These are phyloP conservation scores for Rhadinocentrus ornatus DNA, from an alignment of 2,797 vertebrate genomes.

Conservation along the genomic window DNA sequence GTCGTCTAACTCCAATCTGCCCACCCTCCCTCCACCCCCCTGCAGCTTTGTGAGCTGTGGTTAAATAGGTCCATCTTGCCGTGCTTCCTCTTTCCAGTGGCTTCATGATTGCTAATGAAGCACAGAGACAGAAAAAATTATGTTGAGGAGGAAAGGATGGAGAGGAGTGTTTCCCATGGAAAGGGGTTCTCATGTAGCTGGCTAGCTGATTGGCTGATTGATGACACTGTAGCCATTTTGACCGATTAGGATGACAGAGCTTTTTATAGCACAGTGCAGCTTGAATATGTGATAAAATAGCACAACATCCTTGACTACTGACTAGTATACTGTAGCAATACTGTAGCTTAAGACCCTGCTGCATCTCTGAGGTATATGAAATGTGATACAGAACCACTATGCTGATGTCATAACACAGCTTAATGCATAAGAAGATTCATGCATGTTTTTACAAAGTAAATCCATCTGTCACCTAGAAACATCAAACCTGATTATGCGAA, in stretches of 20 bases:
- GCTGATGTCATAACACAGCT: slow-evolving; percentile 23
- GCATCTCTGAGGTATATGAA: slow-evolving; percentile 12
- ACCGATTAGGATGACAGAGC: slow-evolving; percentile 56
- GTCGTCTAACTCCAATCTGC: slow-evolving; percentile 1
- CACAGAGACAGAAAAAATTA: slow-evolving; percentile 53
- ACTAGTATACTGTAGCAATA: slow-evolving; percentile 8
- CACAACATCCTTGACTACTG: slow-evolving; percentile 12
- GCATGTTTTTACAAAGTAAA: slow-evolving; percentile 30
- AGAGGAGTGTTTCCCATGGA: slow-evolving; percentile 65
- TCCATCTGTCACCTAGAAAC: slow-evolving; percentile 13
- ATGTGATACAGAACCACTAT: neutral
- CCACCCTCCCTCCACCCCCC: neutral
- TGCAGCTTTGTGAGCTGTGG: slow-evolving; percentile 49
- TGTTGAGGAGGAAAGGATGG: slow-evolving; percentile 47
- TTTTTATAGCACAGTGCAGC: slow-evolving; percentile 54
- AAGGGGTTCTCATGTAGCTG: slow-evolving; percentile 48
- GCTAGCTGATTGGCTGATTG: slow-evolving; percentile 67
- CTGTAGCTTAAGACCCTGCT: slow-evolving; percentile 14
- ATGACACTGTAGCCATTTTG: slow-evolving; percentile 63
- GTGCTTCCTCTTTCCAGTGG: slow-evolving; percentile 69
- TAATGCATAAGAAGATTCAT: slow-evolving; percentile 9
- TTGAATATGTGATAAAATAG: slow-evolving; percentile 32
- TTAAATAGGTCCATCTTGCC: slow-evolving; percentile 58
- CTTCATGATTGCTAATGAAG: slow-evolving; percentile 75
- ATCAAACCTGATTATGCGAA: neutral